Base-by-base conservation (phyloP, 92 coral and sea anemone genomes). In the Palythoa heliodiscus region DNA sequence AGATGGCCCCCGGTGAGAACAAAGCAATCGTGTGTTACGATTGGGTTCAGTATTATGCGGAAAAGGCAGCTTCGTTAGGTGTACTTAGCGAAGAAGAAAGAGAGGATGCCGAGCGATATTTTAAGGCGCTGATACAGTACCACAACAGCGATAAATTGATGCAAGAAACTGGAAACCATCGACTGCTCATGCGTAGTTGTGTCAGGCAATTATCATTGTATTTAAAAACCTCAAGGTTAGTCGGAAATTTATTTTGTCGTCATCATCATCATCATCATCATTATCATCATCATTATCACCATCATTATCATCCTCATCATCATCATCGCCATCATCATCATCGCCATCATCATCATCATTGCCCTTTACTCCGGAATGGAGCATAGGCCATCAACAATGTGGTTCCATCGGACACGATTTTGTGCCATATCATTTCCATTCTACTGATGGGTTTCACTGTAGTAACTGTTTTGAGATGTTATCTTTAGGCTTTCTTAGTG, bases 181-280 rank as follows among this genome's bases (percentile, higher is more conserved):
- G 84, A 64, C 47, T 80, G 12, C 60, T 47, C 11, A 11, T 80
- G 39, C 84, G 74, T 12, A 20, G 61, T 19, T 70, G 52, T 35
- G 14, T 80, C 47, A 64, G 84, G 4, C 23, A 20, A 6, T 23
- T 80, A 13, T 60, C 84, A 47, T 24, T 64, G 7, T 23, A 80
- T 50, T 23, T 80, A 39, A 47, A 20, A 40, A 80, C 84, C 22
- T 80, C 84, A 15, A 80, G 84, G 84, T 80, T 4, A 66, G 83
- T 15, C 37, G 15, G 11, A 53, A 54, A 52, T 0, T 8, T 6
- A 4, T 69, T 37, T 11, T 9, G 12, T 3, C 2, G 35, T 17
- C 1, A 8, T 67, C 1, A 37, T 4, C n/a, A n/a, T n/a, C n/a
- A n/a, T n/a, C n/a, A n/a, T n/a, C n/a, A n/a, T n/a, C n/a, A n/a